phyloP scores from a whole-genome alignment of 2,113 vertebrate genomes.

The Cyprinodon tularosa region DNA sequence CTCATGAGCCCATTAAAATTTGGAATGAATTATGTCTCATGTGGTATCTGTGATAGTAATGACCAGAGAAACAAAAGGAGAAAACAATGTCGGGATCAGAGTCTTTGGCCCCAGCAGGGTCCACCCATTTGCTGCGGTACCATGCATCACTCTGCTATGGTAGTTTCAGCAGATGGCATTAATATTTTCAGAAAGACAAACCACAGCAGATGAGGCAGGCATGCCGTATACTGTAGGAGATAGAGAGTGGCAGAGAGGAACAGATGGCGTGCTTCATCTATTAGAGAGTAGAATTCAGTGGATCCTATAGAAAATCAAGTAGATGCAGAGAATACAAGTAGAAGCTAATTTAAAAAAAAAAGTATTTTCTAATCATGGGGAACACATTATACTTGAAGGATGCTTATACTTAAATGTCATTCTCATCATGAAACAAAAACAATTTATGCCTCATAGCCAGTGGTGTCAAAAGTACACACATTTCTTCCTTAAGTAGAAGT shows the following conservation, averaged over 20 bases:
- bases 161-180: slow-evolving; percentile 65
- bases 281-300: slow-evolving; percentile 17
- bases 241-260: slow-evolving; percentile 35
- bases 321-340: not conserved
- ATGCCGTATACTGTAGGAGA: slow-evolving; percentile 48
- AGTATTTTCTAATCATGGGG: not conserved
- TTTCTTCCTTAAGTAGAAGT: too few species aligned
- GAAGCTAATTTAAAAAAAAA: slow-evolving; percentile 6
- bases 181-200: slow-evolving; percentile 60
- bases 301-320: slow-evolving; percentile 26
- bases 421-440: not conserved
- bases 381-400: not conserved
- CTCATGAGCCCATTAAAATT: not conserved
- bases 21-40: not conserved
- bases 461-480: too few species aligned
- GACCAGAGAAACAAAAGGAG: slow-evolving; percentile 19
- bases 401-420: not conserved
- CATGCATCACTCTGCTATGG: slow-evolving; percentile 41
- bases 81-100: slow-evolving; percentile 44
- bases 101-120: slow-evolving; percentile 23
- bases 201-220: slow-evolving; percentile 47
- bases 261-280: slow-evolving; percentile 50
- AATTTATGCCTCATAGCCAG: not conserved
- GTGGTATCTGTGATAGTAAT: not conserved
- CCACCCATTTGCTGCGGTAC: slow-evolving; percentile 15